Base-by-base conservation (phyloP, 2,888 invertebrate genomes). In the Tachina grossa region DNA sequence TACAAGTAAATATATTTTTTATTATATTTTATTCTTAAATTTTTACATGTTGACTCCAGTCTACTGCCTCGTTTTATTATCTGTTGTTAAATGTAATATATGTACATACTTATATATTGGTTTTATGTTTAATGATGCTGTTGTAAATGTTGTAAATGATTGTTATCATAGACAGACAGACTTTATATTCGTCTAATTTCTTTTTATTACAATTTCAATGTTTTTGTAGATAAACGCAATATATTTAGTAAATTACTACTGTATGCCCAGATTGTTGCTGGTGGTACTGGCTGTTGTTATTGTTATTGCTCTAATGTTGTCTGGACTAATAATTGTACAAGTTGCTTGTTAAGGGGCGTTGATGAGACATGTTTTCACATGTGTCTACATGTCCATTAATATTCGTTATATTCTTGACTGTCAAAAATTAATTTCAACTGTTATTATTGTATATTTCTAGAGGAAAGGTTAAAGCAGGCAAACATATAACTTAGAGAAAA, bases 301-400 rank as follows among this genome's bases (percentile, higher is more conserved):
- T 31, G 31, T 31, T 31, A 31, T 31, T 31, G 31, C 10, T 53
- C 11, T 57, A n/a, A 61, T 22, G 14, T 16, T 31, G 47, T 57
- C 45, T 71, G 45, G n/a, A 19, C 45, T 47, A 41, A 45, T 65
- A 47, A 61, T 61, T 61, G 61, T 43, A 61, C 39, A 61, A 61
- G 43, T 61, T 43, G 16, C 61, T 61, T 61, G 65, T 47, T 22
- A 65, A 65, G 9, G n/a, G 47, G 47, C 45, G 61, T 61, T 61
- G 16, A 8, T 43, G 16, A 43, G 16, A 43, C 61, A 61, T 61
- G 16, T 61, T 8, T 61, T 61, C 11, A 22, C 55, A 16, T 43
- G 8, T 61, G 41, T 59, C 31, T 39, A 53, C 53, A 19, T 9
- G 55, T 22, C 13, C 31, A 55, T 55, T 55, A 14, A 57, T 31